phyloP scores from a whole-genome alignment of 2,888 invertebrate genomes.

The Aleiodes alternator region DNA sequence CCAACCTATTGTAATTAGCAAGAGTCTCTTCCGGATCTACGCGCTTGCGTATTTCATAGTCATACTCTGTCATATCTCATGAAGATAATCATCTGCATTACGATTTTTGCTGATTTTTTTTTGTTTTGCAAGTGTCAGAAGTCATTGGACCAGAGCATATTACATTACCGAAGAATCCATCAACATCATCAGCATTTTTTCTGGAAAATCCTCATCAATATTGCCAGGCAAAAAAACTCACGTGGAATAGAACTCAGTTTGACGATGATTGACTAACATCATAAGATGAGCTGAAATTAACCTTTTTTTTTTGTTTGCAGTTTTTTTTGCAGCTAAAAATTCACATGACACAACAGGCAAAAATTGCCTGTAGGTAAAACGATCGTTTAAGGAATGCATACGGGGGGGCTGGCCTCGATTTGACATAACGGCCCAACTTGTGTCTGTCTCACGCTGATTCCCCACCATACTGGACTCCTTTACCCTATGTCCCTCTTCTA shows the following conservation, averaged over 20 bases:
- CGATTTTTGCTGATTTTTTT: no score
- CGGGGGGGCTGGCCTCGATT: constrained; percentile 60
- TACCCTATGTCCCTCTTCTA: constrained; percentile 26
- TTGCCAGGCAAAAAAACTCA: no score
- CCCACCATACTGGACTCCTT: constrained; percentile 25
- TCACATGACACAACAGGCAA: constrained; percentile 21
- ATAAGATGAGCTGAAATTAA: constrained; percentile 4
- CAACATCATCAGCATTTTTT: no score
- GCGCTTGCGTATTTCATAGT: constrained; percentile 22
- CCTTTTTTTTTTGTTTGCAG: background rate
- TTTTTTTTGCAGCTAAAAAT: background rate
- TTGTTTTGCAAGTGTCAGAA: no score
- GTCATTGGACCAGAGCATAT: no score
- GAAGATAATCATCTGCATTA: no score
- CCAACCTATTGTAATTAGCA: constrained; percentile 46
- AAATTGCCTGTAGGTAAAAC: constrained; percentile 41
- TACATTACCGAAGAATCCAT: no score
- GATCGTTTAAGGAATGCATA: constrained; percentile 55
- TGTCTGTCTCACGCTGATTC: constrained; percentile 48
- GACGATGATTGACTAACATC: constrained; percentile 17
- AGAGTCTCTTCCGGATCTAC: constrained; percentile 36
- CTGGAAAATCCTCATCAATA: no score
- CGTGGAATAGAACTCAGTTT: background rate
- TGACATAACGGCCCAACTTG: constrained; percentile 62
- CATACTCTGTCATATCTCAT: constrained; percentile 23